Evolutionary conservation across 2,113 vertebrate genomes (phyloP).

Genomic region (Neolamprologus longior): DNA sequence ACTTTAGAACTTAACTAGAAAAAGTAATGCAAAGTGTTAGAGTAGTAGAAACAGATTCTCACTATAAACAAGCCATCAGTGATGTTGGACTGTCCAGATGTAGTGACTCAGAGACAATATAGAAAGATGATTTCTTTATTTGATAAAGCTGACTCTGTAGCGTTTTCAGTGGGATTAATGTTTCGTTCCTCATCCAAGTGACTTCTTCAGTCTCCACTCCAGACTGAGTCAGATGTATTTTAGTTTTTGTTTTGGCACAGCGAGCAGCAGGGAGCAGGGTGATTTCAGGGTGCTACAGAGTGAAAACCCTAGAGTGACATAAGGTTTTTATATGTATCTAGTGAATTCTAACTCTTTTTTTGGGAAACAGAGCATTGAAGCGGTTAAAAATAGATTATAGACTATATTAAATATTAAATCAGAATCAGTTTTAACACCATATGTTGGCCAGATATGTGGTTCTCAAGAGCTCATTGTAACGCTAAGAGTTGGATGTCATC

Average conservation of each 20-base stretch:
- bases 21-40: not conserved
- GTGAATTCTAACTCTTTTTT: not conserved
- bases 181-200: not conserved
- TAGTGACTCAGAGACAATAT: not conserved
- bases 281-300: not conserved
- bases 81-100: not conserved
- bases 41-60: not conserved
- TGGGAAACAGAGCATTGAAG: not conserved
- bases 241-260: not conserved
- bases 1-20: not conserved
- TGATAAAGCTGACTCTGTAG: not conserved
- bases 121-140: not conserved
- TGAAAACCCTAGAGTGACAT: not conserved
- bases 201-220: not conserved
- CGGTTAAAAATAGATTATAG: not conserved
- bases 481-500: not conserved
- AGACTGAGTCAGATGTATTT: not conserved
- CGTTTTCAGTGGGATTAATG: not conserved
- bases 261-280: not conserved
- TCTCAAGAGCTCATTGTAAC: not conserved
- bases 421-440: rapidly evolving
- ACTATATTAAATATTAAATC: not conserved
- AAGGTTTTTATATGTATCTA: not conserved
- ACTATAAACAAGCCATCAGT: not conserved
- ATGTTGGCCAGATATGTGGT: not conserved